Conservation (phyloP, 2,797 vertebrate genomes). For the Knipowitschia caucasica region DNA sequence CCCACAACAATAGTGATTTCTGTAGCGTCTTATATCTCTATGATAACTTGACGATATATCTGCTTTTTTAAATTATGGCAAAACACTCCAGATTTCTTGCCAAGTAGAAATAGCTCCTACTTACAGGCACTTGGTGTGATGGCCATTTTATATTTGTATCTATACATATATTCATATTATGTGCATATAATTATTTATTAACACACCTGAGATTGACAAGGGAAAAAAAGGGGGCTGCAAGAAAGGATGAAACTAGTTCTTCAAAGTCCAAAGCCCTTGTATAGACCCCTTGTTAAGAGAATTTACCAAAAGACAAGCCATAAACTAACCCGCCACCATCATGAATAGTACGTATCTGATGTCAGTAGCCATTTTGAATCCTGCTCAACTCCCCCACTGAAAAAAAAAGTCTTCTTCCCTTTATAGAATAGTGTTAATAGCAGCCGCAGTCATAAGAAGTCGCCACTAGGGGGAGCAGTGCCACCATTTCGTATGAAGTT, state of each 20-base stretch:
- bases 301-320: slow-evolving; percentile 9
- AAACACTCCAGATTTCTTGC: slow-evolving; percentile 61
- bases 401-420: slow-evolving; percentile 19
- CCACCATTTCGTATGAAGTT: no score
- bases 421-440: slow-evolving; percentile 53
- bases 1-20: background rate
- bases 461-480: slow-evolving; percentile 59
- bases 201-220: slow-evolving; percentile 76
- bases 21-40: background rate
- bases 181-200: slow-evolving; percentile 62
- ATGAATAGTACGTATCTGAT: slow-evolving; percentile 61
- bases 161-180: slow-evolving; percentile 25
- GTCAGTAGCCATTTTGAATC: slow-evolving; percentile 57
- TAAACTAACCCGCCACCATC: slow-evolving; percentile 60
- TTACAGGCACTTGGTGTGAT: slow-evolving; percentile 80
- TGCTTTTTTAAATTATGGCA: slow-evolving; percentile 32
- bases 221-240: slow-evolving; percentile 52
- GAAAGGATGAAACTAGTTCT: slow-evolving; percentile 69
- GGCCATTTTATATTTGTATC: slow-evolving; percentile 51
- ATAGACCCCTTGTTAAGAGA: slow-evolving; percentile 51
- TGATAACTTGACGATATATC: slow-evolving; percentile 6
- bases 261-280: slow-evolving; percentile 82
- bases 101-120: slow-evolving; percentile 49
- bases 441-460: slow-evolving; percentile 58
- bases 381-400: slow-evolving; percentile 42